Evolutionary conservation across 2,113 vertebrate species (phyloP).

Genomic region (Mastomys natalensis): DNA sequence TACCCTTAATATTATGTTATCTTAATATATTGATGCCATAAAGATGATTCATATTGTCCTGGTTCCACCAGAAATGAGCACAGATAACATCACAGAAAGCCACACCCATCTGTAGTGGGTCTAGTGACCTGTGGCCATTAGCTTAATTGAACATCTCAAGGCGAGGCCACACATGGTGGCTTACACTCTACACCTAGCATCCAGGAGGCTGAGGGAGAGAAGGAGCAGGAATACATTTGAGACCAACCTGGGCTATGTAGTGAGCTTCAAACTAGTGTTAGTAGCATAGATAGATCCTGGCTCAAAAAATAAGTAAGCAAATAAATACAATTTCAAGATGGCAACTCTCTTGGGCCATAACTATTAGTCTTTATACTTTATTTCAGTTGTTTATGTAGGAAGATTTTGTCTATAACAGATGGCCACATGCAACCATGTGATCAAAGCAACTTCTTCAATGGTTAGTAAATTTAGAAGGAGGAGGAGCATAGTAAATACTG

Average conservation of each 20-base stretch:
- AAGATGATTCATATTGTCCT: not conserved
- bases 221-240: not conserved
- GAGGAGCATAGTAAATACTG: not conserved
- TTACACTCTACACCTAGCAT: not conserved
- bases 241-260: not conserved
- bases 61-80: not conserved
- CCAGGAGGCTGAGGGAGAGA: not conserved
- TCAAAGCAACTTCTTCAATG: not conserved
- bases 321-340: not conserved
- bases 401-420: not conserved
- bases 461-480: not conserved
- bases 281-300: not conserved
- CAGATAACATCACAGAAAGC: not conserved
- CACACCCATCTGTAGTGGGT: not conserved
- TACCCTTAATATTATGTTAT: not conserved
- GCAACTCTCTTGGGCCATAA: fast-evolving
- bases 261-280: not conserved
- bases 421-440: fast-evolving
- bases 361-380: not conserved
- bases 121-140: fast-evolving
- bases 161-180: not conserved
- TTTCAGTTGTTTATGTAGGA: not conserved
- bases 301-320: not conserved
- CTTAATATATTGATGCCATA: not conserved
- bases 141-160: not conserved